phyloP scores from a whole-genome alignment of 1,140 invertebrate genomes.

The Akabosia matsudoensis region DNA sequence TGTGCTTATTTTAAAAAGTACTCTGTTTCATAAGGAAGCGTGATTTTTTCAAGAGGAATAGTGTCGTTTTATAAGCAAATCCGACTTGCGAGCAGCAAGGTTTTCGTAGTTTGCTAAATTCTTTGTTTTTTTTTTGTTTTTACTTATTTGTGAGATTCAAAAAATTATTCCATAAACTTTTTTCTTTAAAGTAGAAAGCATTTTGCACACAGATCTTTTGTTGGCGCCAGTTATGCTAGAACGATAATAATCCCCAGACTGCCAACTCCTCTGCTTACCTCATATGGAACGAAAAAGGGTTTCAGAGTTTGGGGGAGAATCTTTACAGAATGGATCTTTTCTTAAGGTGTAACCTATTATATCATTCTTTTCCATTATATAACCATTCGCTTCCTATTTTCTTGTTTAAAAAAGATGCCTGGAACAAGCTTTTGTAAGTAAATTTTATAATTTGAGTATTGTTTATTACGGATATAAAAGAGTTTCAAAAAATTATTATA shows the following conservation, averaged over 20 bases:
- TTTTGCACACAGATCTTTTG: not conserved
- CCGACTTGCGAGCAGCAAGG: too few species aligned
- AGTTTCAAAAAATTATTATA: too few species aligned
- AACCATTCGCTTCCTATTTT: too few species aligned
- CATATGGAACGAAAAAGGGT: conserved; percentile 1
- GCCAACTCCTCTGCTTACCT: conserved; percentile 7
- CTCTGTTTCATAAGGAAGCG: too few species aligned
- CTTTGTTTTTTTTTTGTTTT: not conserved
- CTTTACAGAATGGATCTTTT: not conserved
- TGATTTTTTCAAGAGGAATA: too few species aligned
- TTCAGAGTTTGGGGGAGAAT: not conserved
- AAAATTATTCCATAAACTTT: not conserved
- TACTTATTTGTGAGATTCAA: not conserved
- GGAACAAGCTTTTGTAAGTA: too few species aligned
- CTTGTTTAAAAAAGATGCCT: too few species aligned
- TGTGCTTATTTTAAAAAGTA: too few species aligned
- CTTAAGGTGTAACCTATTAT: not conserved
- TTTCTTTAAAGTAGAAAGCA: not conserved
- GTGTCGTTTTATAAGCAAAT: too few species aligned
- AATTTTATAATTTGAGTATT: too few species aligned
- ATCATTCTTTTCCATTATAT: not conserved
- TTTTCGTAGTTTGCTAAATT: not conserved
- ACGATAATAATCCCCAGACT: conserved; percentile 8
- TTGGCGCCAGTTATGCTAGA: conserved; percentile 8
- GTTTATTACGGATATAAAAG: too few species aligned